These are phyloP conservation scores for Malurus melanocephalus DNA, from an alignment of 2,113 vertebrate genomes.

Conservation along the genomic window DNA sequence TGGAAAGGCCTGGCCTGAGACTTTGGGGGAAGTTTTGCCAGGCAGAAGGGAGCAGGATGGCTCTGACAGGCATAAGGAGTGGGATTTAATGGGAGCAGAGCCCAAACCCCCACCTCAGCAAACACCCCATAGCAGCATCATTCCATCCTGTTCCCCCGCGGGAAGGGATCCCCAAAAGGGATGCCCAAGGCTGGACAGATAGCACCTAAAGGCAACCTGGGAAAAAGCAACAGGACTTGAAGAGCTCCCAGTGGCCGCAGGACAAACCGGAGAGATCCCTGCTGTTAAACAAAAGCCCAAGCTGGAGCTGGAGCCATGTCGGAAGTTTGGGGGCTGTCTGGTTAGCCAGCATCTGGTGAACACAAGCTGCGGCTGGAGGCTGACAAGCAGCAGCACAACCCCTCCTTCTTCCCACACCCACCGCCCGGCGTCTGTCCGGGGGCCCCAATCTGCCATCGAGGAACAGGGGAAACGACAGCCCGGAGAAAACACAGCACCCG, in stretches of 20 bases:
- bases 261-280: background rate
- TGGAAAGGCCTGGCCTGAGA: background rate
- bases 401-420: conserved; percentile 38
- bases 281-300: conserved; percentile 1
- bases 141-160: accelerated
- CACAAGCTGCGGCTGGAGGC: conserved; percentile 13
- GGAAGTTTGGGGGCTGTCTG: conserved; percentile 4
- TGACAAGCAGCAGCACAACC: conserved; percentile 29
- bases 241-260: background rate
- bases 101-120: background rate
- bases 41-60: background rate
- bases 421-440: background rate
- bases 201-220: background rate
- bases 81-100: background rate
- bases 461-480: background rate
- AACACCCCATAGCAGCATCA: background rate
- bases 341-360: conserved; percentile 35
- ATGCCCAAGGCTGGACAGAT: background rate
- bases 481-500: background rate
- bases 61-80: background rate
- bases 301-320: background rate
- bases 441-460: background rate
- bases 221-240: background rate
- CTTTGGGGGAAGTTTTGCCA: background rate
- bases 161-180: background rate